Base-by-base conservation (phyloP, 92 coral and sea anemone species). In the Paragorgia papillata region DNA sequence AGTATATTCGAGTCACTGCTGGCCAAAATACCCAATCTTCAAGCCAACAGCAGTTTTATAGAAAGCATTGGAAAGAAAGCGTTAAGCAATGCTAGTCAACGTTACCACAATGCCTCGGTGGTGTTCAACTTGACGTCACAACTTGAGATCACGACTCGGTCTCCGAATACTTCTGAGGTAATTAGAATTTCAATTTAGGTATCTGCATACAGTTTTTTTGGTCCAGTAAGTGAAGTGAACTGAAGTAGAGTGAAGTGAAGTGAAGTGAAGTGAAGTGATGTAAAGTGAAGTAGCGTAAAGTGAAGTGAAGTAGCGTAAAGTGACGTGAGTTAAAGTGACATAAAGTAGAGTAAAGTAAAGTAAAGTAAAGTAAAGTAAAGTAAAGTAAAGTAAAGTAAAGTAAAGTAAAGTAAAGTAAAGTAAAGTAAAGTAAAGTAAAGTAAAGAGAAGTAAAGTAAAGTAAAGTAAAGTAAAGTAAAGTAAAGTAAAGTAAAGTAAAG, bases 91-190 rank as follows among this genome's bases (percentile, higher is more conserved):
- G 88, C 82, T 56, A 65, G 76, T 30, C 55, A 53, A 29, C 80
- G 87, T 69, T 62, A 87, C 20, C 4, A 64, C 61, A 92, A 68
- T 14, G 89, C 96, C 6, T 68, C 76, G 22, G 61, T 57, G 19
- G 76, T 87, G 35, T 76, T 89, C n/a, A 85, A 85, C 29, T 81
- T 83, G 66, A 85, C 92, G 49, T 61, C 32, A 58, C 46, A 28
- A 21, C 59, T 88, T 57, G 30, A 77, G 24, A 39, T 55, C 27
- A 48, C 43, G 51, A 87, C 89, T 26, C 66, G 57, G 7, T 18
- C 29, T 25, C 62, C 86, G 39, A 85, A 88, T 56, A 12, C 74
- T 24, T 20, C 66, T n/a, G 69, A 59, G 57, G 63, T 35, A 60
- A 46, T 9, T 56, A n/a, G n/a, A 63, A 17, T 64, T 64, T 20